phyloP scores from a whole-genome alignment of 2,888 invertebrate genomes.

The Bombyx huttoni region DNA sequence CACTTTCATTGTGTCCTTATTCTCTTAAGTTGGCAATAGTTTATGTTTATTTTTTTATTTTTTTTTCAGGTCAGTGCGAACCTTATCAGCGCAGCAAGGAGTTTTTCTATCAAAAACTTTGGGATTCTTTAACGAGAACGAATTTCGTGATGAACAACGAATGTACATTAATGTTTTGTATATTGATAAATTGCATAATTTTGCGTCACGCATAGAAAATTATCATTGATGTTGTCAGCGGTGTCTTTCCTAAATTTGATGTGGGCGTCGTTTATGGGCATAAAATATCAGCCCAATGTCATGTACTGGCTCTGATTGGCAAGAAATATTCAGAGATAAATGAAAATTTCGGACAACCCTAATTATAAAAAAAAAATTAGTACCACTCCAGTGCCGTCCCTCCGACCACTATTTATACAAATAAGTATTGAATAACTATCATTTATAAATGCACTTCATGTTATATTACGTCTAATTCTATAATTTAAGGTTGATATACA shows the following conservation, averaged over 20 bases:
- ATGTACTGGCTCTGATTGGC: background rate
- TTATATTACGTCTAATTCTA: conserved; percentile 21
- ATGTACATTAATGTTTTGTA: no score
- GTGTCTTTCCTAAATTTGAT: no score
- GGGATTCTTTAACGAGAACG: no score
- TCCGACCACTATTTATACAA: conserved; percentile 5
- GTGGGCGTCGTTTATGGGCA: background rate
- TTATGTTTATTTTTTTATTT: conserved; percentile 8
- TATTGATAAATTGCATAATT: no score
- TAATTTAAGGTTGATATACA: background rate
- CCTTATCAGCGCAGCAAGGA: no score
- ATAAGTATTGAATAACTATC: conserved; percentile 20
- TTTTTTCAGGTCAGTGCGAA: background rate
- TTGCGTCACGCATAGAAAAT: no score
- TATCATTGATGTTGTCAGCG: no score
- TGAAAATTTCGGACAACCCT: background rate
- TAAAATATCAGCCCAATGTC: conserved; percentile 5
- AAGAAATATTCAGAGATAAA: background rate
- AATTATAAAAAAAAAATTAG: background rate
- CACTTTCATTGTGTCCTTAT: conserved; percentile 37
- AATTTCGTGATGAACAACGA: no score
- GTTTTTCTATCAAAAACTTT: no score
- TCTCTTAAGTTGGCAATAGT: conserved; percentile 38
- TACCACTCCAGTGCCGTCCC: background rate
- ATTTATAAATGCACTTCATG: conserved; percentile 70